Conservation (phyloP, 2,113 vertebrate species). For the Poecilia latipinna region DNA sequence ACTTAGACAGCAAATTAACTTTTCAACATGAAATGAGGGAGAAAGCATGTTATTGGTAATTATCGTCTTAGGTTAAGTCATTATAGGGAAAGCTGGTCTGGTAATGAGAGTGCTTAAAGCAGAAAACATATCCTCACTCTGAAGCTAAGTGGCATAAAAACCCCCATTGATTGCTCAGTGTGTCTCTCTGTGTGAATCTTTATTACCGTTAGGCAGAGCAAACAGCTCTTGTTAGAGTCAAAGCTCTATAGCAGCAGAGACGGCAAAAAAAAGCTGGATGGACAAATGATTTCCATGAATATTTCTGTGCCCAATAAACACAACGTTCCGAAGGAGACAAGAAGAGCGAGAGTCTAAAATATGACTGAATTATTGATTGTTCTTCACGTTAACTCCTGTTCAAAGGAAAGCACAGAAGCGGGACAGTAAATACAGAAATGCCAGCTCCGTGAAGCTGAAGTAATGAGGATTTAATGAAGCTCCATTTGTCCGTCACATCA, state of each 20-base stretch:
- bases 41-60: constrained; percentile 45
- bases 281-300: not conserved
- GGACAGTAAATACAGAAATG: constrained; percentile 20
- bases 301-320: not conserved
- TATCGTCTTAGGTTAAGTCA: constrained; percentile 59
- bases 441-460: constrained; percentile 44
- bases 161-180: constrained; percentile 56
- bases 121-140: constrained; percentile 60
- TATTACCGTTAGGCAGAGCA: constrained; percentile 44
- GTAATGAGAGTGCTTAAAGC: constrained; percentile 69
- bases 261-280: constrained; percentile 4
- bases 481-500: not conserved
- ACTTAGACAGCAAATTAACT: constrained; percentile 47
- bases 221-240: constrained; percentile 11
- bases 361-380: constrained; percentile 27
- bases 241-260: constrained; percentile 16
- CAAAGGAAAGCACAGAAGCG: constrained; percentile 12
- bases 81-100: constrained; percentile 54
- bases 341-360: constrained; percentile 8
- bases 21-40: constrained; percentile 13
- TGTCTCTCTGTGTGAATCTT: constrained; percentile 51
- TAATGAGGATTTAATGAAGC: constrained; percentile 45
- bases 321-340: not conserved
- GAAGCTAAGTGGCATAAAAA: constrained; percentile 69
- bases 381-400: constrained; percentile 36